Base-by-base conservation (phyloP, 2,888 invertebrate species). In the Pecten maximus region DNA sequence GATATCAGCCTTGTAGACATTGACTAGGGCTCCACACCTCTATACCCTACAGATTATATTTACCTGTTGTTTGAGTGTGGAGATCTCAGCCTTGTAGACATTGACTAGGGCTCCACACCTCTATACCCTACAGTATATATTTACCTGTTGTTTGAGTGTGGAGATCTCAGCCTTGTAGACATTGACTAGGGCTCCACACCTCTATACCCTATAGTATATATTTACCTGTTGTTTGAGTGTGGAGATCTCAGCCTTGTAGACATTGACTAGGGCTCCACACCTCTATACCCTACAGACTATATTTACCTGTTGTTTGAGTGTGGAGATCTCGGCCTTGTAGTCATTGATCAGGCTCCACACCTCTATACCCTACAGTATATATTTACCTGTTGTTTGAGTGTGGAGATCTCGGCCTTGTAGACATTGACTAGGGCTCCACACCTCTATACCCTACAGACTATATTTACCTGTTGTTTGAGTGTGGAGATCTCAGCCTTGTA, bases 241-340 rank as follows among this genome's bases (percentile, higher is more conserved):
- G 40, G 93, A 92, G 39, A 95, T 95, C 92, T 96, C 96, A 0
- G 95, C 95, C 19, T 94, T 95, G 91, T 95, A 96, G 39, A 95
- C 95, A 91, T 96, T 94, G 54, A 95, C 95, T 0, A 96, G 92
- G 12, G 95, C 95, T 60, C 94, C 94, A 88, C 95, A 94, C 39
- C 94, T 93, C 2, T 54, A 19, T 54, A 54, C 23, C 12, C 15
- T 54, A 12, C 50, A 54, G 3, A 54, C 50, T 54, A 54, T 54
- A 54, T 54, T 54, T 54, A 54, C 50, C 50, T 54, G 50, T 54
- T 54, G 50, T 19, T 54, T 54, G 50, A 54, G 50, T 54, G 50
- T 54, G 15, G 50, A 54, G 23, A 54, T 54, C 50, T 54, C 50
- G 15, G 50, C 50, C 19, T 54, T 54, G 50, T 54, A 54, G 50